These are phyloP conservation scores for Liparis tanakae DNA, from an alignment of 2,797 vertebrate species.

Conservation along the genomic window DNA sequence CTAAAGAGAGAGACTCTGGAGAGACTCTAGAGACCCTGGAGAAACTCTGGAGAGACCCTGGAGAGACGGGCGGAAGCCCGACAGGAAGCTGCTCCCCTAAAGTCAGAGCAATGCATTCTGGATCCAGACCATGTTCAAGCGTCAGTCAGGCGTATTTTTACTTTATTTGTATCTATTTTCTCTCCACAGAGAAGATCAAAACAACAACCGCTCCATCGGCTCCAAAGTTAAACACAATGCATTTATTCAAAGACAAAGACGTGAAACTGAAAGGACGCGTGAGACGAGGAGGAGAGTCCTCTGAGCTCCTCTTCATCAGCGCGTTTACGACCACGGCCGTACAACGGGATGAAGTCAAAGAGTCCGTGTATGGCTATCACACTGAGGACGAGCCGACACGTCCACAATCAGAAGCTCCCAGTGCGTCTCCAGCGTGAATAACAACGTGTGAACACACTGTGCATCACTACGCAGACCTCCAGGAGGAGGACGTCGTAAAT, in stretches of 20 bases:
- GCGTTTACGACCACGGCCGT: neutral
- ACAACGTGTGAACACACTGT: too few relatives aligned
- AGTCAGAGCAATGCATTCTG: conserved; percentile 32
- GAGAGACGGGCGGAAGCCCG: too few relatives aligned
- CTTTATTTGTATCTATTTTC: too few relatives aligned
- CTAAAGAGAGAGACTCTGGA: too few relatives aligned
- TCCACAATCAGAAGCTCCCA: neutral
- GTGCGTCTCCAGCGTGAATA: neutral
- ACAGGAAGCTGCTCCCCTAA: conserved; percentile 26
- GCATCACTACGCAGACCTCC: too few relatives aligned
- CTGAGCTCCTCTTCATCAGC: conserved; percentile 3
- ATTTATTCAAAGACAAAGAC: neutral
- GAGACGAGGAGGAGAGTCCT: neutral
- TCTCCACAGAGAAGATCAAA: neutral
- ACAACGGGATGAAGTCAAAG: neutral
- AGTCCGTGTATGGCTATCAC: neutral
- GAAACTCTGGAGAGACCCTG: conserved; percentile 5
- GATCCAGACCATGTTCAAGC: neutral
- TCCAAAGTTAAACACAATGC: neutral
- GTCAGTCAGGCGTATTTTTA: too few relatives aligned
- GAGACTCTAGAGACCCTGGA: too few relatives aligned
- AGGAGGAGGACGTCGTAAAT: too few relatives aligned
- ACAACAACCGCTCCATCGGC: neutral
- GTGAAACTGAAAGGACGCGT: neutral
- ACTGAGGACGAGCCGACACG: neutral